Conservation (phyloP, 2,113 vertebrate genomes). For the Rhinolophus sinicus region DNA sequence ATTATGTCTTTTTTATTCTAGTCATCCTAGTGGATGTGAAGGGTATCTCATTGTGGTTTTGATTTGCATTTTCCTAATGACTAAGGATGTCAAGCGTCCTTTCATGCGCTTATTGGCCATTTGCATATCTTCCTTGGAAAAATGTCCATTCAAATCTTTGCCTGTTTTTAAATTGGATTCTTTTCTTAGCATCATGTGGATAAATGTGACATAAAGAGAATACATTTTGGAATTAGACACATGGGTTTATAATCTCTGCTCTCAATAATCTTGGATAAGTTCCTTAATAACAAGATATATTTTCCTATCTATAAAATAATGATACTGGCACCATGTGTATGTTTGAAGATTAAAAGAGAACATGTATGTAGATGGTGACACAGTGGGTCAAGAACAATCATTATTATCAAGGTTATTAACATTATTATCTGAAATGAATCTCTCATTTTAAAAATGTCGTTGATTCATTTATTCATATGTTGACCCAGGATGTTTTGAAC, state of each 20-base stretch:
- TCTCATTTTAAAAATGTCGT: conserved; percentile 6
- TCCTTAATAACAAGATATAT: not conserved
- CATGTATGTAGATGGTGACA: not conserved
- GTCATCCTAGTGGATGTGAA: not conserved
- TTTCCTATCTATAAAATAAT: not conserved
- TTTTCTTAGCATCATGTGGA: not conserved
- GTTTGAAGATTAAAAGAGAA: conserved; percentile 25
- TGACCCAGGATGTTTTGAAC: not conserved
- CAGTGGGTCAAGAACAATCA: not conserved
- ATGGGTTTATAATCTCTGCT: not conserved
- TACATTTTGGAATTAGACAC: conserved; percentile 40
- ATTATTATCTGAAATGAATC: not conserved
- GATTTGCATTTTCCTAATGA: conserved; percentile 19
- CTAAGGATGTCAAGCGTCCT: not conserved
- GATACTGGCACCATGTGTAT: not conserved
- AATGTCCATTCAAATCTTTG: not conserved
- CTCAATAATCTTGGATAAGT: not conserved
- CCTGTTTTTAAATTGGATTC: not conserved
- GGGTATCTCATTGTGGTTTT: conserved; percentile 11
- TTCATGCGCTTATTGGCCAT: not conserved
- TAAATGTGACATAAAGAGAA: conserved; percentile 33
- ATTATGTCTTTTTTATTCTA: not conserved
- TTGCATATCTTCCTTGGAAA: not conserved
- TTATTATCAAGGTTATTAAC: not conserved
- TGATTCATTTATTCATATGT: conserved; percentile 29